These are phyloP conservation scores for Acridotheres tristis DNA, from an alignment of 2,797 vertebrate species.

Conservation along the genomic window DNA sequence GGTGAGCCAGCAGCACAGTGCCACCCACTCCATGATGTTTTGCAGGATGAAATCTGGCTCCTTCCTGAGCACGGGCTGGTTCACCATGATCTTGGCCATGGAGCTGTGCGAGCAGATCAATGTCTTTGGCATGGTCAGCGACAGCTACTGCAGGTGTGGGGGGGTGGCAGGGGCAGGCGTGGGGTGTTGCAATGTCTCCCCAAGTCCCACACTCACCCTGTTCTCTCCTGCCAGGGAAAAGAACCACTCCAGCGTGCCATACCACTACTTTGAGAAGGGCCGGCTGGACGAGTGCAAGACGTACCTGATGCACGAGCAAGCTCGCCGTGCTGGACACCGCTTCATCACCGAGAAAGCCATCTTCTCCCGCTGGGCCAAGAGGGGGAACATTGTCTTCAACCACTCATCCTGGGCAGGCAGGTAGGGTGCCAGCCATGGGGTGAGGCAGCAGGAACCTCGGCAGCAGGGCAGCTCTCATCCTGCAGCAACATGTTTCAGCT, in stretches of 20 bases:
- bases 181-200: accelerated
- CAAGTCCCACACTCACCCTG: accelerated
- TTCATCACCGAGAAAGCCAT: constrained; percentile 96
- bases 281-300: constrained; percentile 86
- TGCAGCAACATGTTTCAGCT: accelerated
- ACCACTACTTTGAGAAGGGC: constrained; percentile 92
- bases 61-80: constrained; percentile 96
- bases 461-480: accelerated
- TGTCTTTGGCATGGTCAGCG: constrained; percentile 93
- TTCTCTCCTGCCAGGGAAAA: constrained; percentile 57
- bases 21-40: neutral
- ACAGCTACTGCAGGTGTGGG: constrained; percentile 87
- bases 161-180: accelerated
- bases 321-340: constrained; percentile 84
- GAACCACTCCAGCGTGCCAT: constrained; percentile 84
- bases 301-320: constrained; percentile 87
- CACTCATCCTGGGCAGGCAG: constrained; percentile 82
- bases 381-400: constrained; percentile 82
- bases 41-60: constrained; percentile 91
- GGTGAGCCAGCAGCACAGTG: neutral
- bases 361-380: constrained; percentile 90
- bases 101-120: constrained; percentile 89
- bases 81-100: constrained; percentile 92
- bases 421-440: accelerated
- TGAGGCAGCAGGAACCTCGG: accelerated